These are phyloP conservation scores for Mesitornis unicolor DNA, from an alignment of 2,113 vertebrate species.

Conservation along the genomic window DNA sequence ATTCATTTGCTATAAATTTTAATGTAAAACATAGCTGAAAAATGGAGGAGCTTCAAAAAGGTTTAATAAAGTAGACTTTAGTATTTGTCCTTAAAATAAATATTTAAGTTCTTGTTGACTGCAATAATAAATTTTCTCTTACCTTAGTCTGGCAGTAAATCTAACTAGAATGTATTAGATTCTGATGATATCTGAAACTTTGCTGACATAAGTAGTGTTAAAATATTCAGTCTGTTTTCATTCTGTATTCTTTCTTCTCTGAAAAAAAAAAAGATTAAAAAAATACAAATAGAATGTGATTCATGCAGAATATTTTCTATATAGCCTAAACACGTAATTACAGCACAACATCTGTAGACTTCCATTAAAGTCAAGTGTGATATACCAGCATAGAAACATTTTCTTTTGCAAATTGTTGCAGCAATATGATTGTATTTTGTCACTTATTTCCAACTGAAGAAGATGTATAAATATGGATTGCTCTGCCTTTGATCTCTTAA, in stretches of 20 bases:
- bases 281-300: background rate
- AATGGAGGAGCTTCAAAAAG: background rate
- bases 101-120: background rate
- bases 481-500: conserved; percentile 24
- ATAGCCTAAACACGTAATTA: background rate
- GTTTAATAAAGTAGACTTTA: background rate
- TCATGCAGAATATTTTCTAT: background rate
- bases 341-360: background rate
- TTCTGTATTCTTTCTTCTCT: background rate
- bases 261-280: background rate
- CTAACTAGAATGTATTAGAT: background rate
- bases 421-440: background rate
- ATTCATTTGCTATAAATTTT: background rate
- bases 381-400: background rate
- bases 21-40: background rate
- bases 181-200: background rate
- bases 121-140: background rate
- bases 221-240: background rate
- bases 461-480: background rate
- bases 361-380: conserved; percentile 28
- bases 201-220: background rate
- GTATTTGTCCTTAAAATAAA: background rate
- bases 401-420: background rate
- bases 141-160: background rate
- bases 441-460: background rate